Evolutionary conservation across 2,113 vertebrate genomes (phyloP).

Genomic region (Crotalus helleri): DNA sequence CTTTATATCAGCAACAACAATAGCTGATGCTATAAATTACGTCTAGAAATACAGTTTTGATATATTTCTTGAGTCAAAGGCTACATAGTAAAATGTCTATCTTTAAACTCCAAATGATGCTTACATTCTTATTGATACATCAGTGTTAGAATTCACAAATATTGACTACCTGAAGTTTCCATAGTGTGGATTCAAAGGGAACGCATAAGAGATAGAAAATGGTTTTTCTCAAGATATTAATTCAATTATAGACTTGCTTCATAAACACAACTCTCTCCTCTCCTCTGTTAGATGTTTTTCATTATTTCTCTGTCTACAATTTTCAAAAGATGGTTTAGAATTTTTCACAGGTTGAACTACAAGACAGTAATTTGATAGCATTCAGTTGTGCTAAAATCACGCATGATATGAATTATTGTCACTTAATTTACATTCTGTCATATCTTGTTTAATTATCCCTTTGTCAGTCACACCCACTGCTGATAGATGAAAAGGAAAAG

Average conservation of each 20-base stretch:
- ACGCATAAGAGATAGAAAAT: not conserved
- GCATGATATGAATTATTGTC: not conserved
- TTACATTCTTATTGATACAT: not conserved
- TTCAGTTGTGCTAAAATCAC: not conserved
- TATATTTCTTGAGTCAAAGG: not conserved
- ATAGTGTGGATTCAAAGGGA: not conserved
- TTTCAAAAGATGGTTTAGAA: not conserved
- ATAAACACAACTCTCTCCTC: not conserved
- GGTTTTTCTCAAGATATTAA: not conserved
- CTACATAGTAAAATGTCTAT: not conserved
- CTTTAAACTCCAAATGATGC: not conserved
- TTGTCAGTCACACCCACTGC: not conserved
- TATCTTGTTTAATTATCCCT: constrained; percentile 7
- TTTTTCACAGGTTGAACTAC: not conserved
- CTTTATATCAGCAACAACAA: not conserved
- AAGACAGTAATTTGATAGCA: not conserved
- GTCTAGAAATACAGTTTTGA: not conserved
- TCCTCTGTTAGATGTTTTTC: not conserved
- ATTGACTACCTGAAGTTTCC: not conserved
- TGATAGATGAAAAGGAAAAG: not conserved
- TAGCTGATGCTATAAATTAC: not conserved
- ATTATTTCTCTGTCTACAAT: not conserved
- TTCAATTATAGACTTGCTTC: not conserved
- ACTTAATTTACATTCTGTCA: constrained; percentile 22
- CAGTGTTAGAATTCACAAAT: not conserved